phyloP scores from a whole-genome alignment of 2,113 vertebrate species.

The Brachyhypopomus occidentalis region DNA sequence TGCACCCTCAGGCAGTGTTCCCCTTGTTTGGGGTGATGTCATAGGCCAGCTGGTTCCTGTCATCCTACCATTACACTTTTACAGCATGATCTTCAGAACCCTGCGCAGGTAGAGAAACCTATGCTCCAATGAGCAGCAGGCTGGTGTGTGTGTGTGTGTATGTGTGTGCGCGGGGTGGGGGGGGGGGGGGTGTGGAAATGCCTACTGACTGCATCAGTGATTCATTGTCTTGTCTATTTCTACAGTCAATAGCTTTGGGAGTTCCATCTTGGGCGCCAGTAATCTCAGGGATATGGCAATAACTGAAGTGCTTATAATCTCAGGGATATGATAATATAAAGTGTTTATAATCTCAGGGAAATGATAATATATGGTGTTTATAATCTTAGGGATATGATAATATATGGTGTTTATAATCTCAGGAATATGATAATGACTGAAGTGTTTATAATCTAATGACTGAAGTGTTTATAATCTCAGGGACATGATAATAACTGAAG shows the following conservation, averaged over 20 bases:
- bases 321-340: too few relatives aligned
- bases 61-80: slow-evolving; percentile 39
- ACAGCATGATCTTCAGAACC: slow-evolving; percentile 36
- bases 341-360: too few relatives aligned
- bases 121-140: slow-evolving; percentile 25
- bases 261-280: background rate
- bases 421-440: too few relatives aligned
- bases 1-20: background rate
- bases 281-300: too few relatives aligned
- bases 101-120: slow-evolving; percentile 36
- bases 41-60: slow-evolving; percentile 49
- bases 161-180: background rate
- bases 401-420: too few relatives aligned
- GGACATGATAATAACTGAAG: slow-evolving; percentile 44
- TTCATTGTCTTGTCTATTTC: slow-evolving; percentile 5
- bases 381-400: too few relatives aligned
- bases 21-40: slow-evolving; percentile 48
- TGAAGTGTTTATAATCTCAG: background rate
- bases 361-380: too few relatives aligned
- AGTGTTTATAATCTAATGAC: slow-evolving; percentile 21
- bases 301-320: too few relatives aligned
- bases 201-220: background rate
- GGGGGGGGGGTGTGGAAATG: background rate
- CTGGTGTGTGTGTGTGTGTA: slow-evolving; percentile 46
- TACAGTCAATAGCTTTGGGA: background rate